Base-by-base conservation (phyloP, 1,140 invertebrate species). In the Ooceraea biroi region DNA sequence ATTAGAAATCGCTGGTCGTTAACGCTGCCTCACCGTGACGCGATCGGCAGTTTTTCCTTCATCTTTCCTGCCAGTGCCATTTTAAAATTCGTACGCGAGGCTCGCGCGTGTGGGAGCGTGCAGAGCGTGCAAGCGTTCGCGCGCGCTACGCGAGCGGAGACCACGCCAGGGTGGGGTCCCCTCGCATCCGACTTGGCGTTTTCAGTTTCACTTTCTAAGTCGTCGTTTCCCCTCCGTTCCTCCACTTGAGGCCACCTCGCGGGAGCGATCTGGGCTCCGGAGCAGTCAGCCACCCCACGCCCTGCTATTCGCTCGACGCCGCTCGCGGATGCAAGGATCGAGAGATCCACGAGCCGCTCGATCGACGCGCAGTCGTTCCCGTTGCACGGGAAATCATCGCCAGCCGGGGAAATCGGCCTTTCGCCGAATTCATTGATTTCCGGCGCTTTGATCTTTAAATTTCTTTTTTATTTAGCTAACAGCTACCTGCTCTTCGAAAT, bases 141-240 rank as follows among this genome's bases (percentile, higher is more conserved):
- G 60, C 36, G 72, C n/a, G n/a, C n/a, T n/a, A n/a, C n/a, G n/a
- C 78, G 82, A 63, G 89, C 60, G 82, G 72, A 87, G 89, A 86
- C 88, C 88, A 89, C 87, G 91, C 91, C 92, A 92, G 92, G 92
- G 92, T 93, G 91, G 92, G 91, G 92, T 92, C 91, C 63, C 83
- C 85, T 90, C 91, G 91, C 91, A 91, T 92, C 90, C 90, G 88
- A 91, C 87, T 91, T 88, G 86, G 85, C 88, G 91, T 91, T 92
- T 92, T 92, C 92, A 92, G 92, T 92, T 93, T 93, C 92, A 92
- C 92, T 92, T 93, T 92, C 92, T 92, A 92, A 92, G 86, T 85
- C 85, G 82, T 84, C 88, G 83, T 58, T 69, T 50, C 69, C 78
- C 80, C 44, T 44, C 84, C 85, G 66, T 82, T 52, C 80, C 77